Conservation (phyloP, 2,888 invertebrate species). For the Podabrus alpinus region DNA sequence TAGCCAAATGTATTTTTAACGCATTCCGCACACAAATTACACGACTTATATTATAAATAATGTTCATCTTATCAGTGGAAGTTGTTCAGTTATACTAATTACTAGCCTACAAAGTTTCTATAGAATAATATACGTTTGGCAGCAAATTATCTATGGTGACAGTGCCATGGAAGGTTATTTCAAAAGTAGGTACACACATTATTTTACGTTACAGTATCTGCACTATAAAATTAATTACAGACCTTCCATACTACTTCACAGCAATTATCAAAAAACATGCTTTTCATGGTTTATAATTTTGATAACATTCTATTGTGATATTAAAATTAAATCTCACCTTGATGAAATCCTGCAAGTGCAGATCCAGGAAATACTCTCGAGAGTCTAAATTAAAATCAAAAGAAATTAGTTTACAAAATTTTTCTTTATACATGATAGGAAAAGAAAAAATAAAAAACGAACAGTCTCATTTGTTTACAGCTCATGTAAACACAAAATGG, state of each 20-base stretch:
- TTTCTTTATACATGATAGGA: background rate
- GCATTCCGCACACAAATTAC: background rate
- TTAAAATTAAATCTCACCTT: constrained; percentile 61
- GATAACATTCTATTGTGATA: background rate
- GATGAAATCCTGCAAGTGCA: constrained; percentile 78
- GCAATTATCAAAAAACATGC: background rate
- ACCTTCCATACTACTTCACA: background rate
- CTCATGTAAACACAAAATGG: constrained; percentile 28
- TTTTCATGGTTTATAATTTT: background rate
- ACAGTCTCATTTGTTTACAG: constrained; percentile 5
- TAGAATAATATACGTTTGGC: background rate
- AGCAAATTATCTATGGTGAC: background rate
- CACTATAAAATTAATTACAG: constrained; percentile 4
- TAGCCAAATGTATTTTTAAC: background rate
- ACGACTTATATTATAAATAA: background rate
- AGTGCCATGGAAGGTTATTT: background rate
- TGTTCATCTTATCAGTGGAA: constrained; percentile 1
- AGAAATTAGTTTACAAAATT: background rate
- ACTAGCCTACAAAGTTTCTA: background rate
- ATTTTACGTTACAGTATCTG: constrained; percentile 1
- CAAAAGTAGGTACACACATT: background rate
- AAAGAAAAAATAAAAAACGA: constrained; percentile 1
- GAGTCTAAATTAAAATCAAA: constrained; percentile 65
- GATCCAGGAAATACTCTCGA: constrained; percentile 80
- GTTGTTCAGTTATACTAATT: constrained; percentile 1